Base-by-base conservation (phyloP, 1,140 invertebrate genomes). In the Drosophila paulistorum region DNA sequence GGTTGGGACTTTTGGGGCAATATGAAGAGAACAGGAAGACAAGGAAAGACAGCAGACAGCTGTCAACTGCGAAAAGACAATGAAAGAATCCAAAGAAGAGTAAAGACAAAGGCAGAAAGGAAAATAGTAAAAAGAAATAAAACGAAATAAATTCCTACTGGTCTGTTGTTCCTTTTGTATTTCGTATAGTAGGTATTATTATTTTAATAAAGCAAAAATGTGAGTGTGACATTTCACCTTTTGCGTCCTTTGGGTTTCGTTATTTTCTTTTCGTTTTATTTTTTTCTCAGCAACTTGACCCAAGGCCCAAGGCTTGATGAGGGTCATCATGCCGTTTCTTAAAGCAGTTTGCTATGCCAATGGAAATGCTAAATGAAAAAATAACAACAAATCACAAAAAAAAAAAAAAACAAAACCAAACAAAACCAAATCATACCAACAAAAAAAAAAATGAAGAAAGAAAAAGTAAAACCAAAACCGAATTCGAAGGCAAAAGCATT, bases 131-230 rank as follows among this genome's bases (percentile, higher is more conserved):
- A 20, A 41, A 20, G n/a, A 55, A 51, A 57, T 33, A 17, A 17
- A 51, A 39, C 17, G 26, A 42, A 11, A 54, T 54, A 41, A 71
- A 65, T 76, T 77, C 61, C 68, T 62, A 35, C 42, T 69, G 42
- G 35, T 42, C 10, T 58, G 62, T 30, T 58, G 62, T 30, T 20
- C 61, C 68, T 63, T 77, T 79, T 64, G 62, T 74, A 74, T 74
- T 77, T 51, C 3, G 45, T 2, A 61, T 77, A 65, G 57, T 61
- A 79, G 70, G 55, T 73, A 55, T 66, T 77, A 74, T 83, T 89
- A 89, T 89, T 87, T 87, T 89, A 86, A 86, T 86, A 86, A 86
- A 83, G 62, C 67, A 79, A 77, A 89, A 83, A 87, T 87, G 69
- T 79, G 74, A 85, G 74, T 85, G 83, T 82, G 83, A 87, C 83